Base-by-base conservation (phyloP, 2,797 vertebrate species). In the Poecilia wingei region DNA sequence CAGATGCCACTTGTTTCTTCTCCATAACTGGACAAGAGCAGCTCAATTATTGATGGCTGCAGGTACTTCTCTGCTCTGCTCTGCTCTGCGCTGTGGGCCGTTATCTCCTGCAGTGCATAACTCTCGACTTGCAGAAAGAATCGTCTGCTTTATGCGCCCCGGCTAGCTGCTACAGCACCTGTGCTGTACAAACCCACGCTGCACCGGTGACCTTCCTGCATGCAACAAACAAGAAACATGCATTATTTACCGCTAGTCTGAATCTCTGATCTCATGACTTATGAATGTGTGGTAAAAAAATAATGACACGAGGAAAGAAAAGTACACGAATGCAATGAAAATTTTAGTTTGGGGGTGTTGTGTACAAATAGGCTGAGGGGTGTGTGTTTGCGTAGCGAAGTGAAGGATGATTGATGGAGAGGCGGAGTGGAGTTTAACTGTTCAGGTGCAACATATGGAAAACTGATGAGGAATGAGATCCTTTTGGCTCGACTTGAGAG, bases 281-380 rank as follows among this genome's bases (percentile, higher is more conserved):
- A 95, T 94, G 85, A 72, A 95, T 95, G 90, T 80, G 76, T 18
- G 28, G 87, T 96, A 75, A 96, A 96, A 95, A 85, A 95, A 95
- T 90, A 61, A 95, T 95, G 86, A 69, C 46, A 12, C 18, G 70
- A 90, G 84, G 87, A 68, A 81, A 86, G 72, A 91, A 82, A 77
- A 83, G 84, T 72, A 79, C 78, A n/a, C 47, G 77, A 70, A 86
- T 72, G 88, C 88, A 72, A 86, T 93, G 79, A 92, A 93, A 91
- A 55, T 87, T 94, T 92, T 75, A 89, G 80, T 83, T 88, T 49
- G 73, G 76, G 70, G 70, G 73, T 86, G 83, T 84, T 77, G 80
- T 74, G 77, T 80, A 87, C 83, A 88, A 88, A 89, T 70, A 82
- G 77, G 85, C 16, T 80, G 80, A 73, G 75, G 49, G 72, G 10